Evolutionary conservation across 2,113 vertebrate genomes (phyloP).

Genomic region (Cavia aperea): DNA sequence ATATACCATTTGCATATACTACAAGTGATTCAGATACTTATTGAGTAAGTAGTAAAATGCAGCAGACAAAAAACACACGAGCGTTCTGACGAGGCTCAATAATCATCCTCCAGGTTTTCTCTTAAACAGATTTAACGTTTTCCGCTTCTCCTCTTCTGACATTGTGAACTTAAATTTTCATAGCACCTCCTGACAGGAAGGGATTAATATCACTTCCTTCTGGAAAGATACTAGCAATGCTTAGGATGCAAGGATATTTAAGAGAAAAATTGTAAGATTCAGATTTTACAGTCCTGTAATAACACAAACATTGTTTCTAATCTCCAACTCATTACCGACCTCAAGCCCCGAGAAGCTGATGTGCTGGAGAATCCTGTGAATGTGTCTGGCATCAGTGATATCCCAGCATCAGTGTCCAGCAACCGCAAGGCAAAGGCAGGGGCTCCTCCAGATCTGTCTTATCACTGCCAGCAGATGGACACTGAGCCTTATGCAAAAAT

Average conservation of each 20-base stretch:
- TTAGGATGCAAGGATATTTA: background rate
- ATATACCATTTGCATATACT: background rate
- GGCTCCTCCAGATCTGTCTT: rapidly evolving
- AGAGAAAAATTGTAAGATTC: background rate
- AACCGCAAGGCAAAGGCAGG: background rate
- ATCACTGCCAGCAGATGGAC: background rate
- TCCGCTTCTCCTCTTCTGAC: background rate
- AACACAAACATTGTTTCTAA: background rate
- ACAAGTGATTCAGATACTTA: background rate
- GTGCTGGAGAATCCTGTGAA: background rate
- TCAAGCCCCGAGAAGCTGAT: background rate
- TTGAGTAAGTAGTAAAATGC: background rate
- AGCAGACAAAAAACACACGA: background rate
- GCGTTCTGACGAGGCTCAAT: background rate
- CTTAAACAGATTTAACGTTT: background rate
- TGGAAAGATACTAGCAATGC: background rate
- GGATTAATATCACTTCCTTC: background rate
- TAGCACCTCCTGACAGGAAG: background rate
- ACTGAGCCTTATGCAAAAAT: rapidly evolving
- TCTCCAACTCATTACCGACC: background rate
- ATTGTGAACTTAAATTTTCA: background rate
- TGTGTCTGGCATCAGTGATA: too few relatives aligned
- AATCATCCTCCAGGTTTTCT: background rate
- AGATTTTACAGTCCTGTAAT: background rate
- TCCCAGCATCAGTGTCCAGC: background rate